Conservation (phyloP, 1,140 invertebrate genomes). For the Bombus soroeensis region DNA sequence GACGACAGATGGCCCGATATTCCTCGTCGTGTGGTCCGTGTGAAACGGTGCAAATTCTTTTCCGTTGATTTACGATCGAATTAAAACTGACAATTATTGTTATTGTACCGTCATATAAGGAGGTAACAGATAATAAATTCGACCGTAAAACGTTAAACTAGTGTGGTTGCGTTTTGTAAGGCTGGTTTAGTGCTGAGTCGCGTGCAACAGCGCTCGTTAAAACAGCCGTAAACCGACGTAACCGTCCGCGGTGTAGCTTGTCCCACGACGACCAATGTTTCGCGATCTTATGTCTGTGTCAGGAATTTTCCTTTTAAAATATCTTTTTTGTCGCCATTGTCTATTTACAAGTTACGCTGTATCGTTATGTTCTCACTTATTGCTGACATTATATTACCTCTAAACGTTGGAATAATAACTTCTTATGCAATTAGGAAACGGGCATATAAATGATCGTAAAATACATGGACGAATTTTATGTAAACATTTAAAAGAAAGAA, state of each 20-base stretch:
- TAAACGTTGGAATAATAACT: not conserved
- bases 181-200: constrained; percentile 82
- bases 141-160: constrained; percentile 82
- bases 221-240: constrained; percentile 81
- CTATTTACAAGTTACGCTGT: not conserved
- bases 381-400: not conserved
- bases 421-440: not conserved
- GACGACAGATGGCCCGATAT: constrained; percentile 75
- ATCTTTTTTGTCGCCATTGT: constrained; percentile 18
- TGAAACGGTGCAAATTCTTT: constrained; percentile 74
- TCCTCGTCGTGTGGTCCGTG: constrained; percentile 34
- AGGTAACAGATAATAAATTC: constrained; percentile 84
- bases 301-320: constrained; percentile 33
- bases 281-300: constrained; percentile 43
- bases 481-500: not conserved
- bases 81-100: constrained; percentile 83
- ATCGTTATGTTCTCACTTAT: not conserved
- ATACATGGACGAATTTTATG: not conserved
- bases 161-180: constrained; percentile 82
- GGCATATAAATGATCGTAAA: not conserved
- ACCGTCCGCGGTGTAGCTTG: constrained; percentile 73
- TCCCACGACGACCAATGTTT: constrained; percentile 64
- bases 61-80: constrained; percentile 79
- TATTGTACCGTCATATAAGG: constrained; percentile 82
- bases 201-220: constrained; percentile 82